phyloP scores from a whole-genome alignment of 2,888 invertebrate species.

The Pristionchus entomophagus region DNA sequence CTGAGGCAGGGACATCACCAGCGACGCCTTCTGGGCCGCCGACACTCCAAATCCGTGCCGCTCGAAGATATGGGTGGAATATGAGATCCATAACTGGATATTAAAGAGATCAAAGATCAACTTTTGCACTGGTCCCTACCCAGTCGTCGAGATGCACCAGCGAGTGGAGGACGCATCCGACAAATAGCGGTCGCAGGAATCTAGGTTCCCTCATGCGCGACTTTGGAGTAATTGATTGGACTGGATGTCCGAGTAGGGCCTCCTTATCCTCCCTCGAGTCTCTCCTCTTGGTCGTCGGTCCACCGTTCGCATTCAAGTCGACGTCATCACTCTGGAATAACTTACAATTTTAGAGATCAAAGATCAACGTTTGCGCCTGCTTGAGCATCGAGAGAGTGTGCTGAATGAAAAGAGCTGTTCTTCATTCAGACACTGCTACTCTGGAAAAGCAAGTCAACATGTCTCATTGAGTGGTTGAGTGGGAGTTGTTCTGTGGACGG shows the following conservation, averaged over 20 bases:
- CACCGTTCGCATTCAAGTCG: conserved; percentile 41
- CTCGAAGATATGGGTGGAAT: conserved; percentile 72
- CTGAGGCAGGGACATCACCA: conserved; percentile 65
- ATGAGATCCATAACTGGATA: conserved; percentile 72
- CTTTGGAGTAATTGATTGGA: background rate
- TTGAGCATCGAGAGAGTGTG: no score
- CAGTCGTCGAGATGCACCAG: conserved; percentile 73
- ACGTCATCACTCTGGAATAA: background rate
- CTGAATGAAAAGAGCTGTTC: no score
- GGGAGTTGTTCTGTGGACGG: no score
- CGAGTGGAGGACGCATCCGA: conserved; percentile 66
- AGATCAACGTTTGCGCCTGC: no score
- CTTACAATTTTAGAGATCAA: no score
- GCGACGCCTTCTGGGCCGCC: conserved; percentile 63
- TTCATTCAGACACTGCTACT: no score
- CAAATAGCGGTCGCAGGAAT: conserved; percentile 67
- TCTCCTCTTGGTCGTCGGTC: background rate
- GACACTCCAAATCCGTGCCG: conserved; percentile 60
- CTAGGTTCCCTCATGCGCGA: conserved; percentile 53
- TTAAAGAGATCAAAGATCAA: background rate
- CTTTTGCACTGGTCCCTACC: conserved; percentile 52
- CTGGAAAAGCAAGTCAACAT: background rate
- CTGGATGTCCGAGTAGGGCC: background rate
- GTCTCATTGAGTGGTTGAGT: no score
- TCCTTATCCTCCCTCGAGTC: conserved; percentile 28